A percentile compares a stretch with the other conserved stretches of the same genome.
Evolutionary conservation across 2,888 invertebrate genomes (phyloP).

Genomic region (Theristus sp.): DNA sequence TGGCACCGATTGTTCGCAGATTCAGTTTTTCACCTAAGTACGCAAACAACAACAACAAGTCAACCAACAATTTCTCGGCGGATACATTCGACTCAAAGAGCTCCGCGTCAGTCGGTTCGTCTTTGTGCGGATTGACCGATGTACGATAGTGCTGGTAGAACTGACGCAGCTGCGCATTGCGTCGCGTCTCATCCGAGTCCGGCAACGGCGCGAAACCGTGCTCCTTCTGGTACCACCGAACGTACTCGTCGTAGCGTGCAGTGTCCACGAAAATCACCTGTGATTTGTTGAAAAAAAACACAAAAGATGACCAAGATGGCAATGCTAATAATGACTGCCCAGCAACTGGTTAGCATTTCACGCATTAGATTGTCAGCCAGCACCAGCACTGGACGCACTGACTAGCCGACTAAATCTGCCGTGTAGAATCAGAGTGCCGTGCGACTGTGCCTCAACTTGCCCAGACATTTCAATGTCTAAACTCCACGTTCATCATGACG

Average conservation of each 20-base stretch:
- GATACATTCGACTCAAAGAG: not conserved
- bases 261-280: conserved; percentile 8
- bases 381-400: not conserved
- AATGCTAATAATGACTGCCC: not conserved
- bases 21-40: too few species aligned
- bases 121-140: not conserved
- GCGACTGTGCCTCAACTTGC: too few species aligned
- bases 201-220: conserved; percentile 13
- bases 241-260: conserved; percentile 3
- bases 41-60: too few species aligned
- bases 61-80: not conserved
- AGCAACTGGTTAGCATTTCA: not conserved
- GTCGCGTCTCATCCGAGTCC: conserved; percentile 12
- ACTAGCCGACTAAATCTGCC: not conserved
- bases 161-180: not conserved
- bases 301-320: not conserved
- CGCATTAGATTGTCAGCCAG: not conserved
- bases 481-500: too few species aligned
- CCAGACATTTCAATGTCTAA: too few species aligned
- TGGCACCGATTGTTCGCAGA: too few species aligned
- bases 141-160: not conserved
- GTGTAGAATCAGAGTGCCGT: too few species aligned
- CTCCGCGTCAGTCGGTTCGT: not conserved
- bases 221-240: conserved; percentile 2
- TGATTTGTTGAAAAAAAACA: too few species aligned